Evolutionary conservation across 2,113 vertebrate genomes (phyloP).

Genomic region (Petromus typicus): DNA sequence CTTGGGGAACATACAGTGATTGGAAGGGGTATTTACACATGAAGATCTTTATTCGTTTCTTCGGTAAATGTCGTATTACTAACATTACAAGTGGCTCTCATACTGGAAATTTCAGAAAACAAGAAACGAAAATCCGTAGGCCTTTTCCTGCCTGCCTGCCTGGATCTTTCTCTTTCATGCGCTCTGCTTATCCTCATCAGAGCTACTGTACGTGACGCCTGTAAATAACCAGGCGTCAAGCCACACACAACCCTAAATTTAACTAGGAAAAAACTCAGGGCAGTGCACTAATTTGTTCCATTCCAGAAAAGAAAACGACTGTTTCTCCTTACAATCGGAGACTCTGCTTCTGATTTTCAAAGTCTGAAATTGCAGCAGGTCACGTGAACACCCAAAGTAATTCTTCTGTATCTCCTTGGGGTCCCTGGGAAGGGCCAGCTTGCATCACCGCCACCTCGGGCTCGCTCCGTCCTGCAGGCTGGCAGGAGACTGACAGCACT

Average conservation of each 20-base stretch:
- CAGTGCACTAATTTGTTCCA: neutral
- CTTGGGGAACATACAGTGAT: neutral
- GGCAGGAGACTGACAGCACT: neutral
- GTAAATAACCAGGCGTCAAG: neutral
- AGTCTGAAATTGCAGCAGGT: neutral
- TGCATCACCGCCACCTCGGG: rapidly evolving
- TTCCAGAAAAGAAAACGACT: neutral
- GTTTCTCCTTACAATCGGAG: neutral
- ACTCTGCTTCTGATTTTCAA: neutral
- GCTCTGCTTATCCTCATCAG: neutral
- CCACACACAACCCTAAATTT: neutral
- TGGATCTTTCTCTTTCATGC: neutral
- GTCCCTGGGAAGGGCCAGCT: neutral
- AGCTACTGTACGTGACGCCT: neutral
- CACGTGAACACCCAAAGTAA: rapidly evolving
- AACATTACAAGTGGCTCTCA: neutral
- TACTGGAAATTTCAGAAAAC: neutral
- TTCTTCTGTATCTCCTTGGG: rapidly evolving
- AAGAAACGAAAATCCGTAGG: neutral
- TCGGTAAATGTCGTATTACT: neutral
- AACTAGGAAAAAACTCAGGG: neutral
- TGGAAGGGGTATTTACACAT: neutral
- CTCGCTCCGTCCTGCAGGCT: neutral
- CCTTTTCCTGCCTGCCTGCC: neutral
- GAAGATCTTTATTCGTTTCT: neutral